Evolutionary conservation across 2,888 invertebrate genomes (phyloP).

Genomic region (Graphium colonna): DNA sequence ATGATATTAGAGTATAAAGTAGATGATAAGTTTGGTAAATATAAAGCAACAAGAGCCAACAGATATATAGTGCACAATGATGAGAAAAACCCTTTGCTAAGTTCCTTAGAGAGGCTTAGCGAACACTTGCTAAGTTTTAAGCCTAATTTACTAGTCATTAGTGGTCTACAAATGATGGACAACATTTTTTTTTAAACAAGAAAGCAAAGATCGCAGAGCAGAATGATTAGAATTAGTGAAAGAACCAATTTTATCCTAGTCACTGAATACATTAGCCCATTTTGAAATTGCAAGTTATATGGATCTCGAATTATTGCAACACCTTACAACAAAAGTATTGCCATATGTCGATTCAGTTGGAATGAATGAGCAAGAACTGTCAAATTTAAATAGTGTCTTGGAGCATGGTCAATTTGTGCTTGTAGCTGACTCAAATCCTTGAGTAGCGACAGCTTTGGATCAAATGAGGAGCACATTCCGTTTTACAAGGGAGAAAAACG

Average conservation of each 20-base stretch:
- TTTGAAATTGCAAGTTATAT: conserved; percentile 94
- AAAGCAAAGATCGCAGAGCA: conserved; percentile 81
- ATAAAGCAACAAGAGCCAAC: conserved; percentile 87
- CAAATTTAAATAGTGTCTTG: conserved; percentile 86
- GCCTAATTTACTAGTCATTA: conserved; percentile 88
- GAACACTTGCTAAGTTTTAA: conserved; percentile 80
- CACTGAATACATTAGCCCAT: conserved; percentile 83
- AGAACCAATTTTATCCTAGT: conserved; percentile 82
- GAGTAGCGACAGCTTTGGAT: no score
- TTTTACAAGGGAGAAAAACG: conserved; percentile 66
- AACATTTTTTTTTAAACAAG: conserved; percentile 85
- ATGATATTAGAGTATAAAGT: conserved; percentile 89
- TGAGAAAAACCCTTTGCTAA: conserved; percentile 86
- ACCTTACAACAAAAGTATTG: conserved; percentile 83
- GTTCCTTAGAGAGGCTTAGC: conserved; percentile 85
- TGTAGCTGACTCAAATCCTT: conserved; percentile 88
- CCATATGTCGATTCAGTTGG: conserved; percentile 90
- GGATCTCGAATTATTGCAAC: conserved; percentile 83
- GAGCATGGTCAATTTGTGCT: conserved; percentile 85
- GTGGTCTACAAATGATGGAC: conserved; percentile 94
- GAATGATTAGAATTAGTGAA: conserved; percentile 82
- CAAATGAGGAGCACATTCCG: conserved; percentile 83
- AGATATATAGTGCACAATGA: conserved; percentile 92
- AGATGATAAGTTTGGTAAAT: conserved; percentile 87
- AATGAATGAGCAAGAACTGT: conserved; percentile 93